These are phyloP conservation scores for Takifugu flavidus DNA, from an alignment of 2,113 vertebrate genomes.

Conservation along the genomic window DNA sequence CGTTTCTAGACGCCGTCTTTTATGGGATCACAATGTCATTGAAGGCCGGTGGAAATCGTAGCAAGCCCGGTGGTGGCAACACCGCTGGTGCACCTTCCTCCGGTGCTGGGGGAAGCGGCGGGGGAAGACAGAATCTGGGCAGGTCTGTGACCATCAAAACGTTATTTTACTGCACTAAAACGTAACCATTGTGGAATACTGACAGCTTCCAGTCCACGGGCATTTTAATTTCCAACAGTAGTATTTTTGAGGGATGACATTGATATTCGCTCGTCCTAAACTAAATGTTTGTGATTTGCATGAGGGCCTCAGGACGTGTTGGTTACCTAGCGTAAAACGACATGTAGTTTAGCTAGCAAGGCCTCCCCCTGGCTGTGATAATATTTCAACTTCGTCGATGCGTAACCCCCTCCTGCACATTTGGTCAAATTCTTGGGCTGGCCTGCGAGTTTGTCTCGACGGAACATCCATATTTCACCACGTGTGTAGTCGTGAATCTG, in stretches of 20 bases:
- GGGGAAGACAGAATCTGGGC: constrained; percentile 83
- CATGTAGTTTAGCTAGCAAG: constrained; percentile 48
- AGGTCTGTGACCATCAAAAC: constrained; percentile 77
- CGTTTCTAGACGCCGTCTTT: constrained; percentile 70
- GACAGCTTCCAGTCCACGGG: background rate
- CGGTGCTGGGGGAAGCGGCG: constrained; percentile 73
- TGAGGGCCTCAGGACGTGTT: constrained; percentile 61
- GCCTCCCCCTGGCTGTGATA: constrained; percentile 38
- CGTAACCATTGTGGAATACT: background rate
- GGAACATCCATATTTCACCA: background rate
- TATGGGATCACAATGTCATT: constrained; percentile 90
- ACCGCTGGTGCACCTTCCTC: constrained; percentile 74
- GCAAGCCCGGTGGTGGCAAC: constrained; percentile 77
- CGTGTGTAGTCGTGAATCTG: constrained; percentile 8
- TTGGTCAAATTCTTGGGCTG: background rate
- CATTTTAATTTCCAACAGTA: background rate
- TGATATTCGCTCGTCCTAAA: constrained; percentile 32
- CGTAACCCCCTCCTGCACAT: constrained; percentile 10
- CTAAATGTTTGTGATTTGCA: constrained; percentile 26
- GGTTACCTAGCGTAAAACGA: constrained; percentile 31
- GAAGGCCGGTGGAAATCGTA: constrained; percentile 83
- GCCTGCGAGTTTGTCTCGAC: background rate
- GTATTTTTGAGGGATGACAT: constrained; percentile 56
- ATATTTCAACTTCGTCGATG: constrained; percentile 42
- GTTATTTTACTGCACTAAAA: constrained; percentile 23